These are phyloP conservation scores for Lasiommata megera DNA, from an alignment of 2,888 invertebrate species.

Conservation along the genomic window DNA sequence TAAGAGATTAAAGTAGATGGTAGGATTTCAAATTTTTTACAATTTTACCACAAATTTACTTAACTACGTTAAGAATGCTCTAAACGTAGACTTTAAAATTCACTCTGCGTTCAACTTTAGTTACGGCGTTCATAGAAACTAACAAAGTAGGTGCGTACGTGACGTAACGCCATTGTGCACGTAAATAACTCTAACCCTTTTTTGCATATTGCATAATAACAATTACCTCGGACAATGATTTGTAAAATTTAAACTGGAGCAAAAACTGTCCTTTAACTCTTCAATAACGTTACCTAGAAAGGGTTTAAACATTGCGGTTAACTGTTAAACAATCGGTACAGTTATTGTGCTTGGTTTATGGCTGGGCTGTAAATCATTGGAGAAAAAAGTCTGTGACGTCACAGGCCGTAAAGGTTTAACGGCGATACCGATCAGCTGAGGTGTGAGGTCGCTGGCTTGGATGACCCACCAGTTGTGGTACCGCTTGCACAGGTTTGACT, in stretches of 20 bases:
- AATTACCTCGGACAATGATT: conserved; percentile 52
- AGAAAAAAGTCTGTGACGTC: conserved; percentile 75
- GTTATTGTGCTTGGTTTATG: conserved; percentile 76
- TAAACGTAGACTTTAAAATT: neutral
- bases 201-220: conserved; percentile 77
- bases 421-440: conserved; percentile 69
- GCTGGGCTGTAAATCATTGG: conserved; percentile 71
- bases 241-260: conserved; percentile 68
- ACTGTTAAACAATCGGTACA: conserved; percentile 78
- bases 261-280: conserved; percentile 52
- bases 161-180: conserved; percentile 32
- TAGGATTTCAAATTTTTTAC: too few species aligned
- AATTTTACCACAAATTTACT: too few species aligned
- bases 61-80: too few species aligned
- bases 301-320: conserved; percentile 79
- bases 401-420: conserved; percentile 72
- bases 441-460: conserved; percentile 53
- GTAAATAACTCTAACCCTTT: conserved; percentile 57
- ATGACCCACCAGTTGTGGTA: conserved; percentile 28
- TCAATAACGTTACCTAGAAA: conserved; percentile 71
- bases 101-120: conserved; percentile 15
- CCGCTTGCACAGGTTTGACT: neutral
- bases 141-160: conserved; percentile 9
- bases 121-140: conserved; percentile 29
- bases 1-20: too few species aligned